Percentiles rank a stretch among this genome's conserved stretches.
These are phyloP conservation scores for Micrasema longulum DNA, from an alignment of 1,140 invertebrate genomes.

Conservation along the genomic window DNA sequence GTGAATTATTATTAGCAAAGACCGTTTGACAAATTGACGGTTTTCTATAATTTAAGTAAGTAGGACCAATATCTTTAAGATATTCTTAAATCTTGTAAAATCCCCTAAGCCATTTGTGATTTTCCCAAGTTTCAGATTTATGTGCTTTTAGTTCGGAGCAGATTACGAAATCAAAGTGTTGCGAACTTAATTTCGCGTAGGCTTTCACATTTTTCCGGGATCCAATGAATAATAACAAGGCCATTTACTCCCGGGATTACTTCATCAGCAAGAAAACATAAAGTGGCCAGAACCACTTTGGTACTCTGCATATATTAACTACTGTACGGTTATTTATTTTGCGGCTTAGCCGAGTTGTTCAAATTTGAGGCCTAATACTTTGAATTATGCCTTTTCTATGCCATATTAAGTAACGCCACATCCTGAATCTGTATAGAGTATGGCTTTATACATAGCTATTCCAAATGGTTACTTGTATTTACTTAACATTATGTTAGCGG, in stretches of 20 bases:
- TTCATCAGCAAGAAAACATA: constrained; percentile 47
- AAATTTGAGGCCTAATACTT: constrained; percentile 35
- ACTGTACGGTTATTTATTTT: constrained; percentile 39
- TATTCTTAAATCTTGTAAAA: constrained; percentile 36
- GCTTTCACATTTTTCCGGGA: constrained; percentile 30
- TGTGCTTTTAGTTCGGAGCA: constrained; percentile 34
- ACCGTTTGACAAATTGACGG: not conserved
- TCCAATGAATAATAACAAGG: constrained; percentile 49
- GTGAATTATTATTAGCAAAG: not conserved
- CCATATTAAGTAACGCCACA: constrained; percentile 30
- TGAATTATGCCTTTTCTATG: constrained; percentile 37
- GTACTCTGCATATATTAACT: constrained; percentile 40
- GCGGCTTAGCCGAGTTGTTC: constrained; percentile 31
- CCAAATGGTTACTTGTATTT: too few relatives aligned
- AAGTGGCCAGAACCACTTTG: constrained; percentile 42
- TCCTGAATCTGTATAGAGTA: constrained; percentile 20
- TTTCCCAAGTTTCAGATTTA: constrained; percentile 39
- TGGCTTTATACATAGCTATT: too few relatives aligned
- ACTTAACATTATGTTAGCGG: too few relatives aligned
- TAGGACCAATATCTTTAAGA: not conserved
- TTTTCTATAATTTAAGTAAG: constrained; percentile 22
- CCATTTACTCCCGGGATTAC: constrained; percentile 40
- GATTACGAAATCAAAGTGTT: constrained; percentile 42
- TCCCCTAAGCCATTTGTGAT: constrained; percentile 35
- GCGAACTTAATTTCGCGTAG: constrained; percentile 36